phyloP scores from a whole-genome alignment of 2,113 vertebrate genomes.

The Colistium nudipinnis region DNA sequence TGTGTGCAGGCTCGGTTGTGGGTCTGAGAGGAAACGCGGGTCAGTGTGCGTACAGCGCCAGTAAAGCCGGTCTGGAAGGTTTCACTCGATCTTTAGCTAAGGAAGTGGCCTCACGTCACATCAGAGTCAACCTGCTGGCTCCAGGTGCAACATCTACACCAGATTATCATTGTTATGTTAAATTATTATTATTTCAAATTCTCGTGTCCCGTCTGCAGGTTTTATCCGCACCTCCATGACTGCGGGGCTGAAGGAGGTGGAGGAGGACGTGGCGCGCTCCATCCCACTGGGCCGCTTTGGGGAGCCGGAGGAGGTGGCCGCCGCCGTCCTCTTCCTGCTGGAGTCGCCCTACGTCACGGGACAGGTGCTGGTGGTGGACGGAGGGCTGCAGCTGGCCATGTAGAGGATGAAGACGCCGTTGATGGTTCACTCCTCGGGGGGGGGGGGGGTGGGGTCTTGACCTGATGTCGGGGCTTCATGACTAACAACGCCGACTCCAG shows the following conservation, averaged over 20 bases:
- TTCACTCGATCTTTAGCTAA: conserved; percentile 94
- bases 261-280: conserved; percentile 76
- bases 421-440: too few species aligned
- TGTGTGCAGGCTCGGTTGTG: conserved; percentile 86
- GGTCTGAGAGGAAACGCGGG: conserved; percentile 91
- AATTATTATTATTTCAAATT: not conserved
- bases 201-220: conserved; percentile 73
- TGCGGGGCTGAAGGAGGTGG: conserved; percentile 82
- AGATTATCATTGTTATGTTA: not conserved
- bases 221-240: conserved; percentile 95
- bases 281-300: conserved; percentile 91
- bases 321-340: conserved; percentile 89
- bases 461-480: conserved; percentile 32
- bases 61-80: conserved; percentile 90
- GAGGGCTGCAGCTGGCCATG: conserved; percentile 87
- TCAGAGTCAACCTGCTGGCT: conserved; percentile 91
- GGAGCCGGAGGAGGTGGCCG: conserved; percentile 86
- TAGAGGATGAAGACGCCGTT: conserved; percentile 54
- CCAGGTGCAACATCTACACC: conserved; percentile 82
- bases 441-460: conserved; percentile 24
- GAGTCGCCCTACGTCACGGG: conserved; percentile 90
- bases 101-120: conserved; percentile 88
- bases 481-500: conserved; percentile 68
- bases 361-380: conserved; percentile 89
- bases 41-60: conserved; percentile 91